Evolutionary conservation across 1,140 invertebrate genomes (phyloP), one percentile per base, ranked within the genome.

Genomic region (Dendroctonus ponderosae): DNA sequence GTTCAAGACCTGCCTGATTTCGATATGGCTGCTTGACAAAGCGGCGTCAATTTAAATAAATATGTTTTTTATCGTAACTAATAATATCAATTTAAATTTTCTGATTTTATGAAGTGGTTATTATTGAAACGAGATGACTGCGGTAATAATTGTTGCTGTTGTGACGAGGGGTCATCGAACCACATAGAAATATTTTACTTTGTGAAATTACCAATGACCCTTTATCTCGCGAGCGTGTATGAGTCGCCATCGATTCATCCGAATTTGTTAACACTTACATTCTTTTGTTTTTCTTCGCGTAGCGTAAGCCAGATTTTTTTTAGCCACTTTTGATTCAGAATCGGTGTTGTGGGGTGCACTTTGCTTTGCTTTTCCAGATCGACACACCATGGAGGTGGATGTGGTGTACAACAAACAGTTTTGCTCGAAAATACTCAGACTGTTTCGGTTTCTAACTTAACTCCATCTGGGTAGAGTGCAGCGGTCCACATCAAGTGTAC

Each of bases 181-280:
- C 49, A 44, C 51, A 44, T 65, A 62, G 72, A 69, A 66, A 71
- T 67, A 73, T 72, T 72, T 73, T 66, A 70, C 62, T 73, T 67
- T 65, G 66, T 72, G 61, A 74, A 72, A 72, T 72, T 74, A 74
- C 69, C 70, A 70, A 69, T 72, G 71, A 72, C 68, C 70, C 67
- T 63, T 71, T 71, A 73, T 71, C 62, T 62, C 46, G 38, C 15
- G 59, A 14, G 12, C 38, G 59, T n/a, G 8, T 62, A 11, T 39
- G 38, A 14, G 54, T 40, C 57, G 52, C 5, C 8, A 40, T 52
- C 14, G 46, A 62, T 62, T 62, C 44, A 62, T 51, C 48, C 59
- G 26, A 48, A 62, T 51, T 15, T 51, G 39, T 54, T 59, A 44
- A 40, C 53, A n/a, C 15, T 12, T 56, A 12, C 50, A 53, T n/a